Evolutionary conservation across 2,888 invertebrate species (phyloP).

Genomic region (Branchinecta sandiegonensis): DNA sequence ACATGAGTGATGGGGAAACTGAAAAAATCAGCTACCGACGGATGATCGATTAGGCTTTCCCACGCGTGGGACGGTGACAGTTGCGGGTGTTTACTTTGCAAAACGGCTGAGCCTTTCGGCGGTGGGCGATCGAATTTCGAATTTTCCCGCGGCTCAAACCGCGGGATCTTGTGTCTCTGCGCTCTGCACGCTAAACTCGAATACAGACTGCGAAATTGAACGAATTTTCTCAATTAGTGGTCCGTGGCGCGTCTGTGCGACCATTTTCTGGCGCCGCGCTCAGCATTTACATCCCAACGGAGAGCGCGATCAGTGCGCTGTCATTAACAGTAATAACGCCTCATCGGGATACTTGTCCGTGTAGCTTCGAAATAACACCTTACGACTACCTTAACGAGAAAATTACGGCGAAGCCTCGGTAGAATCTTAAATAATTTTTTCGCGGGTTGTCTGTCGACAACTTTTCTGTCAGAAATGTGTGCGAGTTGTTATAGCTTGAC

Average conservation of each 20-base stretch:
- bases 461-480: no score
- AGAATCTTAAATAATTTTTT: not conserved
- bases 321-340: conserved; percentile 16
- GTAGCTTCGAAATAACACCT: conserved; percentile 13
- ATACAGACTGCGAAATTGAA: conserved; percentile 13
- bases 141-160: not conserved
- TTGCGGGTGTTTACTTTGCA: no score
- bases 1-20: no score
- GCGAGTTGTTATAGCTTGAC: no score
- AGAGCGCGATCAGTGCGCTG: not conserved
- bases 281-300: conserved; percentile 10
- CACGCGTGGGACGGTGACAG: no score
- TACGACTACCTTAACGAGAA: not conserved
- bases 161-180: not conserved
- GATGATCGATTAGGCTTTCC: no score
- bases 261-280: conserved; percentile 15
- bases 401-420: not conserved
- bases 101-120: no score
- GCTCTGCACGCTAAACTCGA: conserved; percentile 12
- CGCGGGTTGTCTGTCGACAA: not conserved
- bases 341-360: not conserved
- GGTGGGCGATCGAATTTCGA: not conserved
- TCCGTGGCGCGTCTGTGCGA: conserved; percentile 5
- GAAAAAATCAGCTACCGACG: no score
- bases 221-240: conserved; percentile 12